Evolutionary conservation across 2,797 vertebrate genomes (phyloP), one percentile per base, ranked within the genome.

Genomic region (Ctenochaetus hawaiiensis): DNA sequence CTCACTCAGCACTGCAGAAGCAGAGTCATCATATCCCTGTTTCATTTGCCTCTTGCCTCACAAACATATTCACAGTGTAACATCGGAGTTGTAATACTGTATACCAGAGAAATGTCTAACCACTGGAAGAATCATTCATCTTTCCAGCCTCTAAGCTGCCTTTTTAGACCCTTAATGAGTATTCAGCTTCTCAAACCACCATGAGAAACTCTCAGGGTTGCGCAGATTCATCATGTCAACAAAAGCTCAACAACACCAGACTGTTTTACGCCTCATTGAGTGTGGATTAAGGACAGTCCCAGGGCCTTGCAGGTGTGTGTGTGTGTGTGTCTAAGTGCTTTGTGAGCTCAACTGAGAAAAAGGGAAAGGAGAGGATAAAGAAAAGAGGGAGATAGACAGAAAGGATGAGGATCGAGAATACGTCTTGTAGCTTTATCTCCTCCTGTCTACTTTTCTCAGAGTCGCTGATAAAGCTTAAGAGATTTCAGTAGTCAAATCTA

Each of bases 401-500:
- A 34, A 63, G 12, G 44, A 75, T 52, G 43, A 80, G 18, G 56
- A 39, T 5, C 22, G 65, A 69, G 61, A 56, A 12, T 5, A 23
- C 17, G 51, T 30, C 16, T 54, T 2, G 16, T n/a, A 52, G 23
- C 53, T 43, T 26, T 30, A 16, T 45, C 41, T 37, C 26, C 6
- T 65, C 8, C 3, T 73, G 22, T 53, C 67, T 5, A n/a, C 22
- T 45, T 17, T 8, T 41, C 17, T 45, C 49, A 54, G 11, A 53
- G 43, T 58, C n/a, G 39, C 22, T 12, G n/a, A 60, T n/a, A 51
- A 54, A 66, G 59, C 53, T 57, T 56, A 1, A 53, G 52, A 72
- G 56, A 64, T 78, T 68, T 64, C 18, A n/a, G 8, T 66, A 67
- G 51, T 75, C 34, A 56, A 8, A 68, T 58, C 39, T 39, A 8